These are phyloP conservation scores for Equus przewalskii DNA, from an alignment of 2,113 vertebrate genomes.

Conservation along the genomic window DNA sequence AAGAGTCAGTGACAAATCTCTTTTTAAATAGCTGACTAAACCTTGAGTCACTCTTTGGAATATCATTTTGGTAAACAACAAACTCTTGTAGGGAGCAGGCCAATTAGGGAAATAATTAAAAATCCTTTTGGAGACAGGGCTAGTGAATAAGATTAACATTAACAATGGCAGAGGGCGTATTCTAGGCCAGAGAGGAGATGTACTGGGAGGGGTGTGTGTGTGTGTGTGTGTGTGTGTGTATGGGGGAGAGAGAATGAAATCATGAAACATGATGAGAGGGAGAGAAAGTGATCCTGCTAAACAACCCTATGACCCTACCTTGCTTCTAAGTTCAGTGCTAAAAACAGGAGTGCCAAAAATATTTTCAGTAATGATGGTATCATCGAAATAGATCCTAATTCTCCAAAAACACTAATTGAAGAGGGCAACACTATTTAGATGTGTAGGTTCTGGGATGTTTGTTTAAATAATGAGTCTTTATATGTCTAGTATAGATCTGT, in stretches of 20 bases:
- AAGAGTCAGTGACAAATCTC: neutral
- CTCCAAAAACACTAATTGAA: slow-evolving; percentile 1
- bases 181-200: neutral
- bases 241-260: neutral
- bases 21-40: neutral
- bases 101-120: slow-evolving; percentile 41
- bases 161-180: neutral
- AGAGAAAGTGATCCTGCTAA: neutral
- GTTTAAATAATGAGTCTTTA: neutral
- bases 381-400: neutral
- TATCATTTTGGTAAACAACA: slow-evolving; percentile 35
- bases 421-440: neutral
- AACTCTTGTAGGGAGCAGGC: neutral
- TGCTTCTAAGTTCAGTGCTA: neutral
- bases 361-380: neutral
- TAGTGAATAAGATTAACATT: slow-evolving; percentile 17
- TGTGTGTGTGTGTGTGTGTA: neutral
- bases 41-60: neutral
- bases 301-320: neutral
- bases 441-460: neutral
- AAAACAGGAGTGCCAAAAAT: neutral
- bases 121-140: slow-evolving; percentile 23
- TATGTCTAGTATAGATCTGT: neutral
- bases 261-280: neutral
- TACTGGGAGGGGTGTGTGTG: neutral